phyloP scores from a whole-genome alignment of 2,888 invertebrate species.

The Rotaria socialis region DNA sequence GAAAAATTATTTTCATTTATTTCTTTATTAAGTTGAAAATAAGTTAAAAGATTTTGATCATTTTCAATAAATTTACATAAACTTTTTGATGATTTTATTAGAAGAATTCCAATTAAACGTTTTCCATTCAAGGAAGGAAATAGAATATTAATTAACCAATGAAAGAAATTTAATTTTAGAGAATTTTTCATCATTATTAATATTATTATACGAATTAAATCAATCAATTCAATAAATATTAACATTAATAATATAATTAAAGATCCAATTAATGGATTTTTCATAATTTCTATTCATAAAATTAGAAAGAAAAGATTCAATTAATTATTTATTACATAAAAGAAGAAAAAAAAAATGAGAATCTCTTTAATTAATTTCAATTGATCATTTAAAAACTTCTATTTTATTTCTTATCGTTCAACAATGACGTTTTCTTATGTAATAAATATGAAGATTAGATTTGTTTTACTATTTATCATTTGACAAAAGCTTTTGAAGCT shows the following conservation, averaged over 20 bases:
- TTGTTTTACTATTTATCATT: too few species aligned
- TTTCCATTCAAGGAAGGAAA: not conserved
- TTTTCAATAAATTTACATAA: not conserved
- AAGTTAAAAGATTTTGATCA: not conserved
- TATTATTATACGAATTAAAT: not conserved
- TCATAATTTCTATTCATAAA: not conserved
- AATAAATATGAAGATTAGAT: too few species aligned
- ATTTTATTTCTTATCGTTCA: too few species aligned
- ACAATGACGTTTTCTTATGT: too few species aligned
- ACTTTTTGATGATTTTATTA: not conserved
- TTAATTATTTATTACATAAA: too few species aligned
- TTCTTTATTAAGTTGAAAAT: not conserved
- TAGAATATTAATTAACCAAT: not conserved
- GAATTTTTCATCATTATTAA: not conserved
- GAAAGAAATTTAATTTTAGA: too few species aligned
- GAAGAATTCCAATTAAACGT: not conserved
- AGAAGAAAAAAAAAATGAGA: too few species aligned
- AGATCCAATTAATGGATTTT: not conserved
- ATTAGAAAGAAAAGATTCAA: too few species aligned
- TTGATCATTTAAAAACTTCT: too few species aligned
- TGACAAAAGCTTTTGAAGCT: too few species aligned
- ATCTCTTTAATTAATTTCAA: too few species aligned
- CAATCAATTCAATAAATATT: not conserved
- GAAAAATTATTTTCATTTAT: not conserved
- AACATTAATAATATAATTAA: not conserved